Evolutionary conservation across 2,113 vertebrate species (phyloP).

Genomic region (Phrynocephalus versicolor): DNA sequence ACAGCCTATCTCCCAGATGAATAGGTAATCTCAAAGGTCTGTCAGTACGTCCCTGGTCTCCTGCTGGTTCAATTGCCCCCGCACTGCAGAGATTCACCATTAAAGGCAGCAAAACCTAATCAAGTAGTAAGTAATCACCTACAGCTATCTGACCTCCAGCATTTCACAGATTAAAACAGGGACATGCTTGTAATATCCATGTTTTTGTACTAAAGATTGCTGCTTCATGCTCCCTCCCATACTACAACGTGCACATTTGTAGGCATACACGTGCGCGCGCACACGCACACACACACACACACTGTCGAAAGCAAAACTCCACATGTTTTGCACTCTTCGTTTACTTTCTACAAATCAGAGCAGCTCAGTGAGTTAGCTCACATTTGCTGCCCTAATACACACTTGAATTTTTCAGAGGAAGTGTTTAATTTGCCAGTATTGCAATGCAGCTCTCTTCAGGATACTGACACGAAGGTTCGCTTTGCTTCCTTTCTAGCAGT

Average conservation of each 20-base stretch:
- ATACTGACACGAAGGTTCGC: no score
- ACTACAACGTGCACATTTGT: no score
- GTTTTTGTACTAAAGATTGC: background rate
- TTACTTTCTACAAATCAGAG: background rate
- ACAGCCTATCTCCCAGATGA: slow-evolving; percentile 48
- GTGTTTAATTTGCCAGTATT: no score
- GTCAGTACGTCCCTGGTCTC: slow-evolving; percentile 37
- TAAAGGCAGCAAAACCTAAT: slow-evolving; percentile 33
- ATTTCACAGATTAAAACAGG: background rate
- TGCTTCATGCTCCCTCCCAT: background rate
- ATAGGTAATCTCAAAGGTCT: slow-evolving; percentile 63
- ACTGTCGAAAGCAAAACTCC: background rate
- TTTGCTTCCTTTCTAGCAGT: no score
- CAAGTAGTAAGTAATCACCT: background rate
- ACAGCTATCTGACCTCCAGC: background rate
- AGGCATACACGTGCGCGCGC: background rate
- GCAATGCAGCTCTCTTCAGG: no score
- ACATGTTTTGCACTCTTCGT: background rate
- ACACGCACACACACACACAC: background rate
- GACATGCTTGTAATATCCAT: background rate
- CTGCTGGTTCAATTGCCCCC: slow-evolving; percentile 43
- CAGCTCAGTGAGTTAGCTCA: no score
- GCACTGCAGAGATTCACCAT: slow-evolving; percentile 43
- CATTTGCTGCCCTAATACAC: no score
- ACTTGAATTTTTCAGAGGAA: no score